These are phyloP conservation scores for Phaonia tiefii DNA, from an alignment of 2,888 invertebrate genomes.

Conservation along the genomic window DNA sequence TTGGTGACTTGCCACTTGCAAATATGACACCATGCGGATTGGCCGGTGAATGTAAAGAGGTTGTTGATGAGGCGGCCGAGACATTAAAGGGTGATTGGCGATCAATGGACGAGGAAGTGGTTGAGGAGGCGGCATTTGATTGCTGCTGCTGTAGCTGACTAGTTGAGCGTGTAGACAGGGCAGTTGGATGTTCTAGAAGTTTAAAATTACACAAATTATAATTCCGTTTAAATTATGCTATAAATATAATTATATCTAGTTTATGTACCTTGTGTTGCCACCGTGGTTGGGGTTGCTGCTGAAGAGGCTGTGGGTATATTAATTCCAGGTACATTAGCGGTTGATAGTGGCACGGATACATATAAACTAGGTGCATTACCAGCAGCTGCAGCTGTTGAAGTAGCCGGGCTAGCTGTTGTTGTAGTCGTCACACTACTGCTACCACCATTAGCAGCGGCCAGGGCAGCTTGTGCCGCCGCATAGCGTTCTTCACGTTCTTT, in stretches of 20 bases:
- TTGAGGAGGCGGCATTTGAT: constrained; percentile 44
- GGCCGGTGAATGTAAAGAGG: constrained; percentile 56
- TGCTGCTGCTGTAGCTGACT: constrained; percentile 63
- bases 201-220: not conserved
- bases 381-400: constrained; percentile 54
- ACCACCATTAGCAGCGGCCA: constrained; percentile 67
- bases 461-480: constrained; percentile 68
- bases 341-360: constrained; percentile 84
- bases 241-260: no score
- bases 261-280: constrained; percentile 42
- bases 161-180: constrained; percentile 59
- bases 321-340: constrained; percentile 81
- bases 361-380: constrained; percentile 82
- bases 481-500: constrained; percentile 70
- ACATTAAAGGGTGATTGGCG: constrained; percentile 66
- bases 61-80: constrained; percentile 40
- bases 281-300: constrained; percentile 53
- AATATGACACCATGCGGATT: constrained; percentile 72
- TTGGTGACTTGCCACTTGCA: constrained; percentile 76
- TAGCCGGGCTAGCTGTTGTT: constrained; percentile 40
- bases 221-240: not conserved
- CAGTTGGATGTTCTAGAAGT: constrained; percentile 45
- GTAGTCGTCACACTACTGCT: constrained; percentile 43
- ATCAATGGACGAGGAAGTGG: constrained; percentile 49
- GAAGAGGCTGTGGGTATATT: constrained; percentile 76